Evolutionary conservation across 1,140 invertebrate genomes (phyloP), one percentile per base, ranked within the genome.

Genomic region (Caenorhabditis briggsae): DNA sequence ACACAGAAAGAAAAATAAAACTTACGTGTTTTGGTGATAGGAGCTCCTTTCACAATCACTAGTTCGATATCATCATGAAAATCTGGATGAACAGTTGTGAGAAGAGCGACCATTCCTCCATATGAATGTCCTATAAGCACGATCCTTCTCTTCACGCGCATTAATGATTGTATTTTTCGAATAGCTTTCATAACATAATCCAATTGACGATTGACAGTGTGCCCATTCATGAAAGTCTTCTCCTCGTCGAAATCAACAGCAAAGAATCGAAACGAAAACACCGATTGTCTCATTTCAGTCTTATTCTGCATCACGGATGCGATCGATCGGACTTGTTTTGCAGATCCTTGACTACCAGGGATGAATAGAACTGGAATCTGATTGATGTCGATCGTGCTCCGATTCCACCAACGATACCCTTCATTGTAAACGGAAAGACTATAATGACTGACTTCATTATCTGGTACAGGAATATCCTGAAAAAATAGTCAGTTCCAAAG

Each of bases 231-330:
- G 23, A 74, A 70, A 2, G 84, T 70, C 20, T 74, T 70, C 41
- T 85, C 84, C 23, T 85, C 84, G 12, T 85, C 65, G 43, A 85
- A 85, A 74, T 85, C 84, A 3, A 85, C 46, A n/a, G 84, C 84
- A n/a, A 70, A 85, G 20, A 85, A 85, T 2, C 65, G 84, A 16
- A 78, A 53, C 9, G 20, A 33, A 53, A 85, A 74, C 0, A 7
- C 7, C 25, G 84, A 16, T 16, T 33, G 20, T 25, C 61, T 8
- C 84, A 85, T 85, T 74, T 85, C 84, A 5, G 84, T 85, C 20
- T 85, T 85, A 25, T 85, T 85, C 64, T 74, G 84, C 84, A 85
- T 85, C 1, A 85, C 64, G 5, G 84, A 85, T n/a, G 84, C 84
- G 0, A 85, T 20, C 5, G 84, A 85, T 2, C 84, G 61, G 9